These are phyloP conservation scores for Andrena minutula DNA, from an alignment of 2,888 invertebrate genomes.

Conservation along the genomic window DNA sequence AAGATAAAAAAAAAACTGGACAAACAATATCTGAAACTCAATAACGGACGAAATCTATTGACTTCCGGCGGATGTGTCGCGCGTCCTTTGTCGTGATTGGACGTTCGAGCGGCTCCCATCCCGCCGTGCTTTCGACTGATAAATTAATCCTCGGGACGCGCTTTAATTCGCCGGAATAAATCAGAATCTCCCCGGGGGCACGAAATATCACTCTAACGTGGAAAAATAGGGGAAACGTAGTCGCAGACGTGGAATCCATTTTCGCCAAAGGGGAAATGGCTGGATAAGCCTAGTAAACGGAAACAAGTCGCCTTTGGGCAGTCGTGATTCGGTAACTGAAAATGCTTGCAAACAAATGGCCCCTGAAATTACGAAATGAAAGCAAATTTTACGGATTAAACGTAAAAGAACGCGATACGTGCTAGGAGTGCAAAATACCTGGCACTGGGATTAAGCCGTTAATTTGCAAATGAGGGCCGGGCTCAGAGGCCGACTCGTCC, in stretches of 20 bases:
- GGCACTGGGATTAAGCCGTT: neutral
- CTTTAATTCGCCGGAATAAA: conserved; percentile 29
- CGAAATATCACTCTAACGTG: conserved; percentile 13
- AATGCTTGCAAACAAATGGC: neutral
- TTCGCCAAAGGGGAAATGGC: too few species aligned
- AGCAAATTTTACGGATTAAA: conserved; percentile 10
- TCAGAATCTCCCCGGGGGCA: neutral
- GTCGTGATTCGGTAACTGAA: conserved; percentile 17
- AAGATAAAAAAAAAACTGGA: neutral
- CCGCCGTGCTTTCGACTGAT: conserved; percentile 13
- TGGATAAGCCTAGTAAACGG: neutral
- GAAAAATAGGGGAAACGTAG: neutral
- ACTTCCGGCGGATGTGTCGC: conserved; percentile 46
- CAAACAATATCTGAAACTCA: conserved; percentile 25
- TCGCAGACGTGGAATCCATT: neutral
- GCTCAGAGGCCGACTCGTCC: conserved; percentile 6
- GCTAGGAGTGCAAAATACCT: neutral
- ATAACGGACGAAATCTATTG: conserved; percentile 32
- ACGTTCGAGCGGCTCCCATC: conserved; percentile 13
- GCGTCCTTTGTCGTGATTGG: conserved; percentile 20
- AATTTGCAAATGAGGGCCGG: neutral
- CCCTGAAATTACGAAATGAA: conserved; percentile 12
- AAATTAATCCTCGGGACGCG: conserved; percentile 19
- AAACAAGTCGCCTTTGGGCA: neutral
- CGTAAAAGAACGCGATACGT: neutral